Evolutionary conservation across 1,140 invertebrate species (phyloP), one percentile per base, ranked within the genome.

Genomic region (Coelopa frigida): DNA sequence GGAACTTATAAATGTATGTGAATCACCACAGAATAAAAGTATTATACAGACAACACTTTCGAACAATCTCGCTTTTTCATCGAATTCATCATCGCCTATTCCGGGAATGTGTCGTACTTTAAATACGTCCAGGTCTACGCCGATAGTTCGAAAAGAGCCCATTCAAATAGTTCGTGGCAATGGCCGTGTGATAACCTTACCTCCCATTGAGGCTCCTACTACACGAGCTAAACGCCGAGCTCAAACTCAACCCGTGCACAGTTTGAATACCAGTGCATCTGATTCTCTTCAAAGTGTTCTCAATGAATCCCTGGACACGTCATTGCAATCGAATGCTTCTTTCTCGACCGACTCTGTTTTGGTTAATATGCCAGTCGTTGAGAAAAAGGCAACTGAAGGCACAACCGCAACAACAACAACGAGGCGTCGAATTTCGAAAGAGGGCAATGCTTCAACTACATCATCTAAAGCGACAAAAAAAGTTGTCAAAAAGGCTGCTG

Each of bases 191-290:
- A 82, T 87, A 40, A 83, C 81, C 5, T 65, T 88, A 46, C 85
- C 85, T 14, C 84, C 84, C 2, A 85, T 87, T 32, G 85, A 87
- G 71, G 80, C 84, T 21, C 84, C 83, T n/a, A 79, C 81, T 8
- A 84, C 83, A 2, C 64, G 81, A 40, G 73, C 59, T 46, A 74
- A 61, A 54, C 65, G 60, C 32, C 56, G 66, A 4, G 67, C 67
- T 7, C 59, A 66, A 44, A 51, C 52, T 36, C 46, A 47, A 46
- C 57, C 6, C 12, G 52, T 10, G 12, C 11, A 11, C 21, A 35
- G 8, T 35, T 24, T 29, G 27, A 21, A 15, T 39, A 32, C 41
- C 22, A 32, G 21, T 18, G 5, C 32, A 10, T 26, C 29, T 17
- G 10, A 6, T 35, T 1, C 41, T 1, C n/a, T 24, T 38, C 4